Percentiles rank a stretch among this genome's conserved stretches.
Evolutionary conservation across 2,888 invertebrate species (phyloP).

Genomic region (Agriotes lineatus): DNA sequence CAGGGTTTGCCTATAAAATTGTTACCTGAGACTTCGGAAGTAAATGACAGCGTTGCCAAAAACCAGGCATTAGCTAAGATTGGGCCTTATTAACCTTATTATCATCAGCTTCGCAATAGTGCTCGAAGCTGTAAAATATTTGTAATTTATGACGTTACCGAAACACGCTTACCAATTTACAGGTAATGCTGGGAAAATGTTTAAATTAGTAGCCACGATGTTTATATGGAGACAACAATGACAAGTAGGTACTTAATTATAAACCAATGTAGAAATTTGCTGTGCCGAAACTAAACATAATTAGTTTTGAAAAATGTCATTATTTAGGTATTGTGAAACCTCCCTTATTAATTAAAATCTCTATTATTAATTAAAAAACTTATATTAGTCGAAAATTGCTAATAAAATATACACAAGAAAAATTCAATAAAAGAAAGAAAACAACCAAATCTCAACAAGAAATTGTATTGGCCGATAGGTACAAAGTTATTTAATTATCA

Average conservation of each 20-base stretch:
- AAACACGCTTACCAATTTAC: background rate
- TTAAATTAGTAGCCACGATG: background rate
- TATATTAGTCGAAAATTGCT: background rate
- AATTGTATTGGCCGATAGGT: no score
- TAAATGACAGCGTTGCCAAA: background rate
- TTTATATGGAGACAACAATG: conserved; percentile 8
- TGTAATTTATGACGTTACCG: background rate
- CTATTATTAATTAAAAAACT: background rate
- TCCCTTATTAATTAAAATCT: background rate
- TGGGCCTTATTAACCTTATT: no score
- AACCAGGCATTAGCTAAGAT: background rate
- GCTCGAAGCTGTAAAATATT: background rate
- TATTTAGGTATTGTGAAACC: background rate
- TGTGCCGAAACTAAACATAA: background rate
- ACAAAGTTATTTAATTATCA: no score
- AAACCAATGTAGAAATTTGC: background rate
- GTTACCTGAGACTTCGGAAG: no score
- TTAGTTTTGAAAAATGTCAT: background rate
- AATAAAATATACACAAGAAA: no score
- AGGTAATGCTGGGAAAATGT: background rate
- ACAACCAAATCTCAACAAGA: no score
- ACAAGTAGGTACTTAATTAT: conserved; percentile 6
- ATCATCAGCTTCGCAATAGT: background rate
- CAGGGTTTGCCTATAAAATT: no score
- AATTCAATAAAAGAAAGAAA: no score